These are phyloP conservation scores for Danio albolineatus DNA, from an alignment of 2,797 vertebrate species.

Conservation along the genomic window DNA sequence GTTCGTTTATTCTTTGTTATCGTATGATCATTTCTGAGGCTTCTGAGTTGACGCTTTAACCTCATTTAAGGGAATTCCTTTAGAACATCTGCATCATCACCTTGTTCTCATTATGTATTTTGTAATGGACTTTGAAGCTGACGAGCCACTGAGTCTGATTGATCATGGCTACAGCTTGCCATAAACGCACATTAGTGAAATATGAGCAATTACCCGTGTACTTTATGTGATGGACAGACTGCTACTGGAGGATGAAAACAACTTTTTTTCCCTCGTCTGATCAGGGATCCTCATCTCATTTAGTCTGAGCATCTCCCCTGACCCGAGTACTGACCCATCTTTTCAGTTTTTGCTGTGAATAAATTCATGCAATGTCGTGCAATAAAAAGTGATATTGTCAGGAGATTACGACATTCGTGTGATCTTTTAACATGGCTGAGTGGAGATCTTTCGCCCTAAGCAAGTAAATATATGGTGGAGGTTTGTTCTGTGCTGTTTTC, in stretches of 20 bases:
- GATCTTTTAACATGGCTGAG: not conserved
- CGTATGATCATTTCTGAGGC: not conserved
- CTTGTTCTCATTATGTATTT: not conserved
- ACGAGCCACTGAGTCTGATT: not conserved
- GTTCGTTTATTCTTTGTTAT: not conserved
- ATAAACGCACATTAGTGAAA: not conserved
- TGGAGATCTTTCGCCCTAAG: not conserved
- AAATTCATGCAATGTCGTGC: conserved; percentile 19
- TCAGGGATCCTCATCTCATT: not conserved
- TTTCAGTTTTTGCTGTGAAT: conserved; percentile 12
- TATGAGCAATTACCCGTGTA: not conserved
- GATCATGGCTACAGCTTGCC: not conserved
- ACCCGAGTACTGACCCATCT: not conserved
- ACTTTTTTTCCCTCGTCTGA: not conserved
- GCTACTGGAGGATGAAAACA: not conserved
- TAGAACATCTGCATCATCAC: not conserved
- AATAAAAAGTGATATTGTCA: conserved; percentile 13
- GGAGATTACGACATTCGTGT: not conserved
- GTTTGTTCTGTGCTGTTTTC: not conserved
- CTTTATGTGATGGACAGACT: not conserved
- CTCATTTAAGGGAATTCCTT: not conserved
- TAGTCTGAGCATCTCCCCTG: not conserved
- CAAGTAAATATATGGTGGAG: not conserved
- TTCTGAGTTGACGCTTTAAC: not conserved
- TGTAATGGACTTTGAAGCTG: not conserved